Evolutionary conservation across 2,797 vertebrate species (phyloP), one percentile per base, ranked within the genome.

Genomic region (Rhinoraja longicauda): DNA sequence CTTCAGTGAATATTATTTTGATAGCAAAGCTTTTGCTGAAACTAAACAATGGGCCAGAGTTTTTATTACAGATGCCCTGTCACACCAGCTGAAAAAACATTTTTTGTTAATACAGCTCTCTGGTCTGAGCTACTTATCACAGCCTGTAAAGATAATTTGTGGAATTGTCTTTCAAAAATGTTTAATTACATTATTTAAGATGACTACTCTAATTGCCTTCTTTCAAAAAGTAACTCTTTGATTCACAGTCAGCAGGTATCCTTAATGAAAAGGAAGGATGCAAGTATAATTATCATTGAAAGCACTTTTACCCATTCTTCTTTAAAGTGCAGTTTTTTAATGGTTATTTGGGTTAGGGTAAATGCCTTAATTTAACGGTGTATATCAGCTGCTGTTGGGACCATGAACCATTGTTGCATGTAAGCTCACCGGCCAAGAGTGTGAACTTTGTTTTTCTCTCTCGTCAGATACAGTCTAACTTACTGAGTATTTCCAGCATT

Each of bases 1-100:
- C 32, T 32, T 88, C 64, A 32, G 59, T 88, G 84, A 67, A 67
- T 67, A 88, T 67, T 64, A 88, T 21, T 88, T 88, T 88, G 59
- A 62, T 36, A 9, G n/a, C 45, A 21, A 0, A 19, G 9, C 24
- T 62, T 32, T 36, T 88, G 59, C 59, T 88, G 29, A 21, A 36
- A 4, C 29, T 64, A 32, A 36, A 62, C 9, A 81, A 24, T 53
- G 59, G 32, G 26, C 29, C 15, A n/a, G 57, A n/a, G 59, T 67
- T 36, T 21, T 4, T 8, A 82, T 64, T 67, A 36, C 84, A 29
- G 21, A 88, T 84, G 59, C 59, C 21, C 19, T 24, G n/a, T 36
- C 64, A 62, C 59, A 67, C 84, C 19, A 36, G 17, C n/a, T 32
- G 21, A 36, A 67, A 64, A 9, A 64, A 64, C 10, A 7, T 32